These are phyloP conservation scores for human DNA, from an alignment of 2,113 vertebrate species.

Conservation along the genomic window GRCh38 chr9:100245501-100246000, in stretches of 20 bases:
- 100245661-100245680: neutral
- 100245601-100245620: neutral
- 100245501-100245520: too few species aligned
- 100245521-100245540: too few species aligned
- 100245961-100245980: too few species aligned
- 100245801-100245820: neutral
- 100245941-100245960: too few species aligned
- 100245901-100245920: too few species aligned
- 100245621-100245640: neutral
- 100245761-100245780: neutral
- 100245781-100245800: neutral
- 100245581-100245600: neutral
- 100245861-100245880: neutral
- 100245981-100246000: too few species aligned
- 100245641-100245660: conserved; percentile 4
- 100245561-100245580: too few species aligned
- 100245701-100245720: neutral
- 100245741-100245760: too few species aligned
- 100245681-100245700: neutral
- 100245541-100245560: too few species aligned
- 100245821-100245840: neutral
- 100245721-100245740: neutral
- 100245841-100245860: neutral
- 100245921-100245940: too few species aligned
- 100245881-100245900: too few species aligned